Percentiles rank a stretch among this genome's conserved stretches.
These are phyloP conservation scores for Trogon surrucura DNA, from an alignment of 2,113 vertebrate genomes.

Conservation along the genomic window DNA sequence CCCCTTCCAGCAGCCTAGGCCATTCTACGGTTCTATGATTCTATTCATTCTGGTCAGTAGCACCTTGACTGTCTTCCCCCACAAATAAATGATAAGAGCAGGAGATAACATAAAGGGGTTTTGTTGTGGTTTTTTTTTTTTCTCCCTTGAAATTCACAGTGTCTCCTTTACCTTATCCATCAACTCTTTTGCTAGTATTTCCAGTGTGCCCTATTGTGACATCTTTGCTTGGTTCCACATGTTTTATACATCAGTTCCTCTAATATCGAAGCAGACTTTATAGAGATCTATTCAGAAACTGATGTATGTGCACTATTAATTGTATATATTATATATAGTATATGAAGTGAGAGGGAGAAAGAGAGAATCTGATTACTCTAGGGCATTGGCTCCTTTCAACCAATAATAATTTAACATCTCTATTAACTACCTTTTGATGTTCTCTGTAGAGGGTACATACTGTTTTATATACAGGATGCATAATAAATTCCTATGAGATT, in stretches of 20 bases:
- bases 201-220: slow-evolving; percentile 42
- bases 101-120: not conserved
- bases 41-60: not conserved
- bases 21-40: too few relatives aligned
- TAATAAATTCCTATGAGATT: slow-evolving; percentile 70
- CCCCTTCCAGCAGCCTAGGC: too few relatives aligned
- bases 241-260: slow-evolving; percentile 64
- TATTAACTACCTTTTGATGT: slow-evolving; percentile 72
- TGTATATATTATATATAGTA: slow-evolving; percentile 62
- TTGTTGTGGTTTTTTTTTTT: not conserved
- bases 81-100: not conserved
- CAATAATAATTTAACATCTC: slow-evolving; percentile 77
- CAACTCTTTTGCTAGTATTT: slow-evolving; percentile 33
- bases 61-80: not conserved
- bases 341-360: slow-evolving; percentile 61
- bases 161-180: slow-evolving; percentile 38
- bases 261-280: slow-evolving; percentile 24
- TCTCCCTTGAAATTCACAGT: rapidly evolving
- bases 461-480: slow-evolving; percentile 68
- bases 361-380: slow-evolving; percentile 70
- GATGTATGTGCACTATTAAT: slow-evolving; percentile 70
- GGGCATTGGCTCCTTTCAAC: slow-evolving; percentile 66
- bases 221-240: slow-evolving; percentile 55
- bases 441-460: slow-evolving; percentile 50
- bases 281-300: slow-evolving; percentile 38